Evolutionary conservation across 2,888 invertebrate genomes (phyloP).

Genomic region (Zelleria hepariella): DNA sequence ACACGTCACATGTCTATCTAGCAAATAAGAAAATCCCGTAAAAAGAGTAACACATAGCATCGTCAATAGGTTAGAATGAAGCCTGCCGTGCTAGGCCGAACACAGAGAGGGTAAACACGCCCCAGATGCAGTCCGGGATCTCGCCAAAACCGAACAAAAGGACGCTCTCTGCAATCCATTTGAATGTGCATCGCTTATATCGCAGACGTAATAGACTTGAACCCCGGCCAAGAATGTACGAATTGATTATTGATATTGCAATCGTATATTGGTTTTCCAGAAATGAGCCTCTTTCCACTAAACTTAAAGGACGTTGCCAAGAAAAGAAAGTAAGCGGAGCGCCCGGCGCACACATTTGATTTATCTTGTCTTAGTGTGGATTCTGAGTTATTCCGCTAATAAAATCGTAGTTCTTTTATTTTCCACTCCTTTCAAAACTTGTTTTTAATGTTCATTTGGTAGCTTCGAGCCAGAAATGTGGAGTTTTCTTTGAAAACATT

Average conservation of each 20-base stretch:
- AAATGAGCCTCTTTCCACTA: slow-evolving; percentile 27
- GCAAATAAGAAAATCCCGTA: background rate
- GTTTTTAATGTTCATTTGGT: slow-evolving; percentile 5
- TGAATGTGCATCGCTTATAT: slow-evolving; percentile 37
- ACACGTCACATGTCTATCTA: too few species aligned
- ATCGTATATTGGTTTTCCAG: slow-evolving; percentile 56
- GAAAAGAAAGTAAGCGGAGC: slow-evolving; percentile 10
- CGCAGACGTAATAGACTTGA: slow-evolving; percentile 62
- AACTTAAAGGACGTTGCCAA: slow-evolving; percentile 13
- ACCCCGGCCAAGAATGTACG: slow-evolving; percentile 64
- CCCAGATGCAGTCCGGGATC: slow-evolving; percentile 30
- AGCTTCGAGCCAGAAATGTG: background rate
- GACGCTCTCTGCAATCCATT: slow-evolving; percentile 37
- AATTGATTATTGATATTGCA: slow-evolving; percentile 71
- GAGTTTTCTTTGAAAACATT: background rate
- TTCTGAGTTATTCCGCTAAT: slow-evolving; percentile 9
- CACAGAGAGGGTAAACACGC: slow-evolving; percentile 7
- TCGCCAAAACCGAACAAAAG: slow-evolving; percentile 35
- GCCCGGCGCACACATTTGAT: slow-evolving; percentile 12
- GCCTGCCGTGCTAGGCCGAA: background rate
- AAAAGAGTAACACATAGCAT: background rate
- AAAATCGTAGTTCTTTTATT: slow-evolving; percentile 4
- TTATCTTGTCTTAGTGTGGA: slow-evolving; percentile 10
- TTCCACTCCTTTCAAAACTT: background rate
- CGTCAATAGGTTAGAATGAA: background rate